Evolutionary conservation across 2,888 invertebrate species (phyloP).

Genomic region (Spodoptera exigua): DNA sequence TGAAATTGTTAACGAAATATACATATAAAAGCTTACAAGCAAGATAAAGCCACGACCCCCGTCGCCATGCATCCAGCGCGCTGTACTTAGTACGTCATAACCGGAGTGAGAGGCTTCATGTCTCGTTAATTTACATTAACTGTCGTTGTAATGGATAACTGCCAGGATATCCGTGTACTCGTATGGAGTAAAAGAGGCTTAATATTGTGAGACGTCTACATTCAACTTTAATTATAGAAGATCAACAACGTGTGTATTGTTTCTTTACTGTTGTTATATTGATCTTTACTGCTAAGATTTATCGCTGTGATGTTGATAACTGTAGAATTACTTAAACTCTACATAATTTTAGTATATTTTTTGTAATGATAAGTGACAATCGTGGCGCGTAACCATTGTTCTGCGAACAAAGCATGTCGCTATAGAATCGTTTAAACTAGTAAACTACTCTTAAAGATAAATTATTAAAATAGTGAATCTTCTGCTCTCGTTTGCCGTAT

Average conservation of each 20-base stretch:
- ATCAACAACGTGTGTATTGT: neutral
- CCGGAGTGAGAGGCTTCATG: constrained; percentile 31
- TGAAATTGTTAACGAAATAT: too few species aligned
- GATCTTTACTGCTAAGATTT: too few species aligned
- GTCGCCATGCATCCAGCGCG: neutral
- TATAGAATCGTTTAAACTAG: too few species aligned
- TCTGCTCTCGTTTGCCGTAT: constrained; percentile 4
- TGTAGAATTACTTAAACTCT: too few species aligned
- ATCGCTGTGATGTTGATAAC: too few species aligned
- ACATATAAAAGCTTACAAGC: neutral
- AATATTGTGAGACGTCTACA: constrained; percentile 22
- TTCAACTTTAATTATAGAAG: constrained; percentile 6
- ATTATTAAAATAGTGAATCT: neutral
- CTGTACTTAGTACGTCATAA: constrained; percentile 28
- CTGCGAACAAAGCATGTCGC: too few species aligned
- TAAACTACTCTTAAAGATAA: too few species aligned
- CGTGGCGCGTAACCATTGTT: too few species aligned
- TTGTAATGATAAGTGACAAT: too few species aligned
- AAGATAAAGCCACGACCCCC: neutral
- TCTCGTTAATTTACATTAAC: constrained; percentile 56
- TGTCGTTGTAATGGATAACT: constrained; percentile 49
- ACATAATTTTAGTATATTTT: too few species aligned
- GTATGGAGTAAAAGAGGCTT: constrained; percentile 23
- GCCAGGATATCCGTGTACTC: constrained; percentile 32
- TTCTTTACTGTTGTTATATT: too few species aligned